These are phyloP conservation scores for Proisotoma minuta DNA, from an alignment of 2,888 invertebrate species.

Conservation along the genomic window DNA sequence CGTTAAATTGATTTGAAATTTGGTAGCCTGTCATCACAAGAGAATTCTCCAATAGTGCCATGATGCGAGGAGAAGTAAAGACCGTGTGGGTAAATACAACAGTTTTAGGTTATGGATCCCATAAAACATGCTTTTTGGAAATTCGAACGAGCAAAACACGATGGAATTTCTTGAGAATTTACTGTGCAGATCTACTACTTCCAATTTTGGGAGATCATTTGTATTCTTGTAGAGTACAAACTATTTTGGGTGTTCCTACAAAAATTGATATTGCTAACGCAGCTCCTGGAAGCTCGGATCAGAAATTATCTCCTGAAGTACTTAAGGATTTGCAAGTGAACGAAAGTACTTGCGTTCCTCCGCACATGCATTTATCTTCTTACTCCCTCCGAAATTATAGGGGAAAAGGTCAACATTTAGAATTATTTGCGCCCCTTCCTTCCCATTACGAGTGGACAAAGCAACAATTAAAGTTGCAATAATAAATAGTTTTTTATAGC, in stretches of 20 bases:
- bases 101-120: slow-evolving; percentile 4
- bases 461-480: slow-evolving; percentile 36
- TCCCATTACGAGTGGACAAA: slow-evolving; percentile 51
- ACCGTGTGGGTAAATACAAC: slow-evolving; percentile 12
- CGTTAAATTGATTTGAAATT: background rate
- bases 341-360: slow-evolving; percentile 49
- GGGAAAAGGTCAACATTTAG: slow-evolving; percentile 43
- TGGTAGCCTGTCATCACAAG: slow-evolving; percentile 31
- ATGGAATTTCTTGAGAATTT: slow-evolving; percentile 51
- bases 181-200: slow-evolving; percentile 50
- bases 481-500: background rate
- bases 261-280: slow-evolving; percentile 49
- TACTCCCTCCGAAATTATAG: slow-evolving; percentile 47
- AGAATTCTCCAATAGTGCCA: slow-evolving; percentile 21
- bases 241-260: slow-evolving; percentile 49
- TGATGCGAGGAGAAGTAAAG: slow-evolving; percentile 22
- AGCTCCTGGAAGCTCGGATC: slow-evolving; percentile 41
- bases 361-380: slow-evolving; percentile 50
- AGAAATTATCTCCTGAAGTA: slow-evolving; percentile 40
- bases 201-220: slow-evolving; percentile 53
- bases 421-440: slow-evolving; percentile 49
- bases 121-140: slow-evolving; percentile 48
- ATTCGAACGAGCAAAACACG: slow-evolving; percentile 48
- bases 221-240: slow-evolving; percentile 50
- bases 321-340: slow-evolving; percentile 45